A percentile compares a stretch with the other conserved stretches of the same genome.
These are phyloP conservation scores for Metallyticus violacea DNA, from an alignment of 2,888 invertebrate species.

Conservation along the genomic window DNA sequence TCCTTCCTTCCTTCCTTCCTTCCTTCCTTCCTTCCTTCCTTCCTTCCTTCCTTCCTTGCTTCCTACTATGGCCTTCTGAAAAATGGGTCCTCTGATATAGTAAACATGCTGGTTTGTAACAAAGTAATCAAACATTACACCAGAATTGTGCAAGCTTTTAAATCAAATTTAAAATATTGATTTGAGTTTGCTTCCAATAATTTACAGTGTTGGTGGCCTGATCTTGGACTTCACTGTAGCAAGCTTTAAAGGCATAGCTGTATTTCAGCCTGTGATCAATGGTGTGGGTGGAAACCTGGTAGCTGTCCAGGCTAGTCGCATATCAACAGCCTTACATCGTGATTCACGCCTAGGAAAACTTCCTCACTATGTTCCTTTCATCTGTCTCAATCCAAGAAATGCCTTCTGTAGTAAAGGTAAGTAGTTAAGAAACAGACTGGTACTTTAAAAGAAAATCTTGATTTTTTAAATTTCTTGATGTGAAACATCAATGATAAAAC, in stretches of 20 bases:
- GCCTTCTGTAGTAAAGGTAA: slow-evolving; percentile 55
- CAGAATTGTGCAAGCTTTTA: too few relatives aligned
- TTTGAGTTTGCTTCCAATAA: background rate
- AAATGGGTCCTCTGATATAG: too few relatives aligned
- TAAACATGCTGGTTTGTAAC: too few relatives aligned
- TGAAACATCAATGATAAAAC: too few relatives aligned
- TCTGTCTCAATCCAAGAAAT: slow-evolving; percentile 55
- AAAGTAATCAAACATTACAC: too few relatives aligned
- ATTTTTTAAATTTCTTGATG: too few relatives aligned
- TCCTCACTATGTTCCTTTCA: slow-evolving; percentile 46
- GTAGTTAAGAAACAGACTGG: too few relatives aligned
- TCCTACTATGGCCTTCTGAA: background rate
- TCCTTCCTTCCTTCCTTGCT: background rate
- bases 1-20: background rate
- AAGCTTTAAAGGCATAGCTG: slow-evolving; percentile 81
- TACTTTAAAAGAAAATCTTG: too few relatives aligned
- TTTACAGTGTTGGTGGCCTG: slow-evolving; percentile 72
- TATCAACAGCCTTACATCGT: slow-evolving; percentile 80
- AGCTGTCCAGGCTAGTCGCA: slow-evolving; percentile 85
- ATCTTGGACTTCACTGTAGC: slow-evolving; percentile 83
- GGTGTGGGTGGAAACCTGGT: slow-evolving; percentile 91
- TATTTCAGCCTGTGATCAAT: slow-evolving; percentile 89
- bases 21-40: background rate
- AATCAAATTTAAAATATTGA: too few relatives aligned
- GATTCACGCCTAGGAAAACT: slow-evolving; percentile 51